Evolutionary conservation across 2,113 vertebrate genomes (phyloP), one percentile per base, ranked within the genome.

Genomic region (Neogobius melanostomus): DNA sequence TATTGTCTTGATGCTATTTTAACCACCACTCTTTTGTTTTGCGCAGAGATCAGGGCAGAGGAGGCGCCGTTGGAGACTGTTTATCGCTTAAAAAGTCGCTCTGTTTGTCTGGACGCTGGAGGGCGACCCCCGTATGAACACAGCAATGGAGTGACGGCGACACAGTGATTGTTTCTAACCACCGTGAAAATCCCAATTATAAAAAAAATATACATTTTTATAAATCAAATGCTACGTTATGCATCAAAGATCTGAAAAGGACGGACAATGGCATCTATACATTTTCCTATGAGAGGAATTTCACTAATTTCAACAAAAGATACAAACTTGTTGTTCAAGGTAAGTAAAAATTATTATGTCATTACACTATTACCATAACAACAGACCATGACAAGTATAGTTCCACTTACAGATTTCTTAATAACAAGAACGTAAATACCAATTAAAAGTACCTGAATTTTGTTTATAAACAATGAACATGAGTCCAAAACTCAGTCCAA

Each of bases 161-260:
- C 0, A 11, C 0, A 0, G 0, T 8, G 3, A 8, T 80, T 11
- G 9, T 21, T 8, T 0, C 0, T 0, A 0, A 0, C 0, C 1
- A 0, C 0, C 0, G 0, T 0, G 8, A 69, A 5, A 2, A 6
- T 6, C 6, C 57, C 0, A 0, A 0, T 0, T 80, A 21, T 11
- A 0, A 0, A 49, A 0, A 11, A 0, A 88, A 54, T 67, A 52
- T 82, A 11, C 0, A 0, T 6, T 68, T 65, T 15, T 4, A 9
- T 43, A 0, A 0, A 1, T 6, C 0, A 0, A 65, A 79, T 28
- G 0, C 5, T 0, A 65, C 80, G 2, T 47, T 91, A 54, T 82
- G 79, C 17, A 59, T 92, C 9, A 63, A 52, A 0, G 11, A 77
- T 0, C 64, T 91, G 42, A 68, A 1, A 1, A 15, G 69, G 11